Evolutionary conservation across 2,113 vertebrate species (phyloP).

Genomic region (Butorides virescens): DNA sequence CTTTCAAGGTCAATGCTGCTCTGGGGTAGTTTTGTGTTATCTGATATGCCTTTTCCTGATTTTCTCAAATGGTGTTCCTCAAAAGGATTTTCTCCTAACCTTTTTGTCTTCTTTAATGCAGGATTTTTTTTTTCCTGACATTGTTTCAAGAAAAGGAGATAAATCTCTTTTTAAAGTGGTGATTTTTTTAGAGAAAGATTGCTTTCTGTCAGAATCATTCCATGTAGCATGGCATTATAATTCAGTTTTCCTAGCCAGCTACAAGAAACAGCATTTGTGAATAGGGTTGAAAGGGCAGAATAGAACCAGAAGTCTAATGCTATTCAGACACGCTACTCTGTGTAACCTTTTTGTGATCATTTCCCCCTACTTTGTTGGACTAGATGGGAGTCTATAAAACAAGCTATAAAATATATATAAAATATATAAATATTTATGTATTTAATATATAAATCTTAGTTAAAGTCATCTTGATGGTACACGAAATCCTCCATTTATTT

Average conservation of each 20-base stretch:
- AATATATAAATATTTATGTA: neutral
- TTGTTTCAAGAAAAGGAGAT: neutral
- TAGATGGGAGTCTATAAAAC: neutral
- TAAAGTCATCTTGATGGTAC: neutral
- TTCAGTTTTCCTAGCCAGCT: slow-evolving; percentile 5
- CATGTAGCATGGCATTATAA: neutral
- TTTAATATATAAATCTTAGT: neutral
- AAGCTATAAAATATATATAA: neutral
- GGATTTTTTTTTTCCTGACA: neutral
- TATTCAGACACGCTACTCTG: neutral
- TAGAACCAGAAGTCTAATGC: neutral
- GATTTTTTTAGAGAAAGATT: neutral
- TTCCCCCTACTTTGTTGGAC: neutral
- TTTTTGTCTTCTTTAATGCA: neutral
- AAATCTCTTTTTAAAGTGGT: neutral
- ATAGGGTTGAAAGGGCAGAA: neutral
- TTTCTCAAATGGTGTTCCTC: neutral
- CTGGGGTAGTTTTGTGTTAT: neutral
- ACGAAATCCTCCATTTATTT: neutral
- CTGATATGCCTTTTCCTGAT: neutral
- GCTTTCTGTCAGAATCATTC: neutral
- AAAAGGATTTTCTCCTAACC: neutral
- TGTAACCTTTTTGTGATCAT: neutral
- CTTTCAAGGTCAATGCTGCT: neutral
- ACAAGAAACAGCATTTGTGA: neutral